Base-by-base conservation (phyloP, 2,113 vertebrate species). In the Hylia prasina region DNA sequence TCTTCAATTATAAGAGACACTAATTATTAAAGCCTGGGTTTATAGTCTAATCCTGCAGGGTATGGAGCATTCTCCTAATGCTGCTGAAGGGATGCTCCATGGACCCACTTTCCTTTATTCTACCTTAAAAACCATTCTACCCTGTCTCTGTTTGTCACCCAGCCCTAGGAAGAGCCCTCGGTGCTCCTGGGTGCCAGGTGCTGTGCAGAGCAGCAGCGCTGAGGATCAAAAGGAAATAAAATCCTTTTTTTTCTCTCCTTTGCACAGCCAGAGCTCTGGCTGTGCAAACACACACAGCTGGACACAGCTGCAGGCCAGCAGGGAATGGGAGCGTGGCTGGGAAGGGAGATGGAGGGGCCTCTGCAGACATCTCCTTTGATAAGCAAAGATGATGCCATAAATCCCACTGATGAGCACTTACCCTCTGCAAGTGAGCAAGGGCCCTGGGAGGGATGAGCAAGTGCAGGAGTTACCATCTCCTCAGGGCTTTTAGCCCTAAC, bases 1-100 rank as follows among this genome's bases (percentile, higher is more conserved):
- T 92, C 90, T 90, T 84, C 86, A 81, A 25, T 78, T 86, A 25
- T 31, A 77, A 88, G 42, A 93, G 58, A 42, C 45, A 85, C 81
- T 97, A 88, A 93, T 94, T 93, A 85, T 83, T 94, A 93, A 95
- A 89, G 85, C 76, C 48, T 78, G 45, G 54, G 56, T 90, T 96
- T 92, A 68, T 15, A 66, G 68, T 51, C 71, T 86, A 94, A 90
- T 90, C 87, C 76, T 64, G 50, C 79, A 63, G 15, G 35, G 39
- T 48, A 61, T 21, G 48, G 35, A 90, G 58, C 90, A 82, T 24
- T 75, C 53, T 48, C 57, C 40, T 65, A 71, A 90, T 22, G 78
- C 69, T 84, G 81, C 86, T 76, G 64, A 75, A 79, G 66, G 75
- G 39, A 82, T 0, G 1, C 45, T 69, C 77, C 4, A 1, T 7